Conservation (phyloP, 2,797 vertebrate genomes). For the Paedocypris micromegethes region DNA sequence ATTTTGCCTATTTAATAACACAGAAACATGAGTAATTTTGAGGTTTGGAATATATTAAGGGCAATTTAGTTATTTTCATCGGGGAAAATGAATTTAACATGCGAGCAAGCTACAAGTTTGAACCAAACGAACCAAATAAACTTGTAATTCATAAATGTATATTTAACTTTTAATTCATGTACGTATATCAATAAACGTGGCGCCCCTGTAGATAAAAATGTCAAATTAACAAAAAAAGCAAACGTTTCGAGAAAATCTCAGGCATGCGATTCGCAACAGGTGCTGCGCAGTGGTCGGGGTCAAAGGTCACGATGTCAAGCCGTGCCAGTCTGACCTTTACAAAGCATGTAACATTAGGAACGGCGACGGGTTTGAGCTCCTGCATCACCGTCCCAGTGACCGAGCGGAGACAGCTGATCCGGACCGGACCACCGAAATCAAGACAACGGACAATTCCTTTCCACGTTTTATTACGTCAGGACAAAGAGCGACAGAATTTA, state of each 20-base stretch:
- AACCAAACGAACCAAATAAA: no score
- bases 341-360: constrained; percentile 3
- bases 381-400: neutral
- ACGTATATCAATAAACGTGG: no score
- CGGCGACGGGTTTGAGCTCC: no score
- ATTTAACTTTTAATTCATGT: no score
- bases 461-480: constrained; percentile 20
- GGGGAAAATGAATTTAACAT: no score
- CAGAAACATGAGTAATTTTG: no score
- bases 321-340: constrained; percentile 1
- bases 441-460: neutral
- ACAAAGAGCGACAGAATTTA: constrained; percentile 11
- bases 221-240: neutral
- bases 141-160: no score
- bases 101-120: no score
- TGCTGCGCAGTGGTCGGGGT: neutral
- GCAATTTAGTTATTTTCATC: no score
- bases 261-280: neutral
- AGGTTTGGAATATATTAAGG: no score
- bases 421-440: neutral
- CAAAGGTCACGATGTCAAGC: constrained; percentile 18
- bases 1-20: no score
- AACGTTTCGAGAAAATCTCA: neutral
- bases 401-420: neutral
- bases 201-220: no score